Percentiles rank a stretch among this genome's conserved stretches.
These are phyloP conservation scores for Prorops nasuta DNA, from an alignment of 1,140 invertebrate genomes.

Conservation along the genomic window DNA sequence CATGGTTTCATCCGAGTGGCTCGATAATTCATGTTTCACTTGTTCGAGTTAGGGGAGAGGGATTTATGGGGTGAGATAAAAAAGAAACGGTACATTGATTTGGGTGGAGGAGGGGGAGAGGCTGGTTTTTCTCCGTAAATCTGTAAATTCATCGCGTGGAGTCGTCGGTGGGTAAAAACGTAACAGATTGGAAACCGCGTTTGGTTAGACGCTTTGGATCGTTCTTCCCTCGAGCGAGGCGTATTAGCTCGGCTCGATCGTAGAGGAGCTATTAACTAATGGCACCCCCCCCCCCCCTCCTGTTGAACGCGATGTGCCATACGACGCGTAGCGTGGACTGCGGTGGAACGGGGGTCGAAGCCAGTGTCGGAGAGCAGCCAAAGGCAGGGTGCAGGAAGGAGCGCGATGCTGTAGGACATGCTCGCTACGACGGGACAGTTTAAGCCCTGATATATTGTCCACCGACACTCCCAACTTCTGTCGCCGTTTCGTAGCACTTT, in stretches of 20 bases:
- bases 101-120: constrained; percentile 20
- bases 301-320: constrained; percentile 26
- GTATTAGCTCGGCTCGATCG: constrained; percentile 41
- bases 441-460: constrained; percentile 58
- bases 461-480: constrained; percentile 59
- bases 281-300: constrained; percentile 42
- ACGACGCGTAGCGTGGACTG: not conserved
- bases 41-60: no score
- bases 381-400: constrained; percentile 23
- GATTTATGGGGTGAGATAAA: no score
- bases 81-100: no score
- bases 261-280: constrained; percentile 54
- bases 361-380: constrained; percentile 27
- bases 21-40: no score
- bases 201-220: constrained; percentile 36
- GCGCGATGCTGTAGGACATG: constrained; percentile 36
- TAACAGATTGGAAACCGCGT: constrained; percentile 59
- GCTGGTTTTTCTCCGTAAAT: constrained; percentile 5
- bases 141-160: no score
- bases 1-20: no score
- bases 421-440: constrained; percentile 51
- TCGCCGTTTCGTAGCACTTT: constrained; percentile 51
- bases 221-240: constrained; percentile 35
- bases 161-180: constrained; percentile 52
- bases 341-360: constrained; percentile 2